Evolutionary conservation across 2,113 vertebrate genomes (phyloP).

Genomic region (Orycteropus afer): DNA sequence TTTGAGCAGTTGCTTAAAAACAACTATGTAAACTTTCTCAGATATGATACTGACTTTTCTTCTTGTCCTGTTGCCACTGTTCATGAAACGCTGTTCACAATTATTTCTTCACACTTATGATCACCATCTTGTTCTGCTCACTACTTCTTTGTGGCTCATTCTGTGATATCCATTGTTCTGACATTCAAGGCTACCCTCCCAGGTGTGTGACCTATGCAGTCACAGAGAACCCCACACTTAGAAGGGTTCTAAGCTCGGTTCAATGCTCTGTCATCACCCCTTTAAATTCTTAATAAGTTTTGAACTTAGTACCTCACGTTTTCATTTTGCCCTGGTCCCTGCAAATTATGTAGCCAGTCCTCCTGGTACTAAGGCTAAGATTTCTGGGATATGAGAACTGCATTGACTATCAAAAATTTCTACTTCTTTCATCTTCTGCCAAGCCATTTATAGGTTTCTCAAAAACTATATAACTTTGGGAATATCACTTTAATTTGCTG

Average conservation of each 20-base stretch:
- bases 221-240: neutral
- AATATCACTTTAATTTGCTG: neutral
- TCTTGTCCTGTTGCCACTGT: neutral
- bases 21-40: neutral
- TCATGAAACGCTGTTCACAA: neutral
- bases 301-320: neutral
- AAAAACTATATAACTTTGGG: neutral
- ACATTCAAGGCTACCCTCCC: neutral
- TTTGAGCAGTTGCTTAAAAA: neutral
- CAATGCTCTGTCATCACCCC: neutral
- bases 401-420: neutral
- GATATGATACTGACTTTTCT: neutral
- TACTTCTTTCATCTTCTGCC: neutral
- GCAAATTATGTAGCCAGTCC: neutral
- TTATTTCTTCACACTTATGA: neutral
- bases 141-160: neutral
- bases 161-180: neutral
- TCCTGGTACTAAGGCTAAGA: neutral
- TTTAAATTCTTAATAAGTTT: neutral
- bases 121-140: neutral
- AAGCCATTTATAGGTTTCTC: neutral
- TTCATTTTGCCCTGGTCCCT: neutral
- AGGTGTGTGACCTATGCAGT: neutral
- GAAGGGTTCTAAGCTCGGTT: neutral
- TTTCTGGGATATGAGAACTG: neutral